phyloP scores from a whole-genome alignment of 2,797 vertebrate species.

The Sebastes kiyomatsui region DNA sequence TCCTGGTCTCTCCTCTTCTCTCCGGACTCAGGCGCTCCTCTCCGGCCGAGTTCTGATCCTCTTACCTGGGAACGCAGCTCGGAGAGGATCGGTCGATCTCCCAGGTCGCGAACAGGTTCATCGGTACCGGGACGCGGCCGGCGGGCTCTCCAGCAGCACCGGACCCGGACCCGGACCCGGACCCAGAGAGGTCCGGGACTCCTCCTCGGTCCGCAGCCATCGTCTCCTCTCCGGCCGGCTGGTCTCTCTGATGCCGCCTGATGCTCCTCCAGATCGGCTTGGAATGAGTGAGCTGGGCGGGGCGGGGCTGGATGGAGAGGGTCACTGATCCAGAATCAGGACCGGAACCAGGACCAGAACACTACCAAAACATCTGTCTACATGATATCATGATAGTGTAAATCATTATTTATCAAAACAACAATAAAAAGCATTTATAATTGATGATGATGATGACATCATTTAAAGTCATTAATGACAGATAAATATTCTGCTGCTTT shows the following conservation, averaged over 20 bases:
- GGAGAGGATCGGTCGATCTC: conserved; percentile 80
- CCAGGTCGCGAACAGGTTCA: conserved; percentile 82
- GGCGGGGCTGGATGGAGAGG: not conserved
- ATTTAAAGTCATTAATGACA: no score
- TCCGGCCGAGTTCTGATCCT: not conserved
- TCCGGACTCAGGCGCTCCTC: not conserved
- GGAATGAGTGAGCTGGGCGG: not conserved
- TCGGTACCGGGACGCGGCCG: conserved; percentile 63
- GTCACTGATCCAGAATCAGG: not conserved
- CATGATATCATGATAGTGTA: no score
- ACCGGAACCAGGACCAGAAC: not conserved
- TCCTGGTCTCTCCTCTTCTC: no score
- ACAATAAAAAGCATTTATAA: no score
- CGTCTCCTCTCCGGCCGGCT: conserved; percentile 18
- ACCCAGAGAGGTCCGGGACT: conserved; percentile 3
- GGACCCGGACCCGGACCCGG: not conserved
- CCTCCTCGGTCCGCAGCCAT: conserved; percentile 68
- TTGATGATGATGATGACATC: no score
- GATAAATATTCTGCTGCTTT: no score
- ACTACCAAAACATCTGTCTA: no score
- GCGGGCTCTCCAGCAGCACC: not conserved
- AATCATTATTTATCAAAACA: no score
- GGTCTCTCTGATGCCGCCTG: not conserved
- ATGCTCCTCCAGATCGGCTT: not conserved
- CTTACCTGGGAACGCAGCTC: conserved; percentile 77